Evolutionary conservation across 2,888 invertebrate species (phyloP).

Genomic region (Pandemis heparana): DNA sequence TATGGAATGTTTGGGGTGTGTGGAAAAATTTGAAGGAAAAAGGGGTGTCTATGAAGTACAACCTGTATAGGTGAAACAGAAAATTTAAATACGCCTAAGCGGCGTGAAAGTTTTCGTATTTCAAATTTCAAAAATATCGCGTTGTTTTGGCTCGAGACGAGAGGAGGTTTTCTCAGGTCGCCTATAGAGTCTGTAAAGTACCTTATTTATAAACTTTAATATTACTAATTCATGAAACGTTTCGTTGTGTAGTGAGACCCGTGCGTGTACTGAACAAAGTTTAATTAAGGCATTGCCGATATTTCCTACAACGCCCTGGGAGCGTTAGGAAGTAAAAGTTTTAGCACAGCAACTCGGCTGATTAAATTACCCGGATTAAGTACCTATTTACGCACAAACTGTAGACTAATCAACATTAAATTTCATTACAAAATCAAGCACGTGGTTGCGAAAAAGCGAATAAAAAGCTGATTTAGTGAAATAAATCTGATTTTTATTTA

Average conservation of each 20-base stretch:
- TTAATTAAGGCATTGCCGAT: constrained; percentile 26
- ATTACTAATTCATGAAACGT: constrained; percentile 6
- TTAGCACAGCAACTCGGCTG: constrained; percentile 23
- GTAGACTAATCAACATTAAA: not conserved
- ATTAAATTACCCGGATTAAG: constrained; percentile 24
- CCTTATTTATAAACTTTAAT: not conserved
- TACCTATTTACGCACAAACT: constrained; percentile 5
- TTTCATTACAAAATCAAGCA: not conserved
- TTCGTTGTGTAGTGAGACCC: constrained; percentile 3
- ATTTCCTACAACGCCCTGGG: constrained; percentile 33
- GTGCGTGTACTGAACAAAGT: constrained; percentile 15
- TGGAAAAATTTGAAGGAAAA: no score
- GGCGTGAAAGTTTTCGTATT: no score
- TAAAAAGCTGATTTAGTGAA: no score
- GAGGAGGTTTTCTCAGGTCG: no score
- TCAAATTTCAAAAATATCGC: no score
- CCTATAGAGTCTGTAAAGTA: not conserved
- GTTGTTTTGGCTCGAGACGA: no score
- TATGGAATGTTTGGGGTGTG: no score
- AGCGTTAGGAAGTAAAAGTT: constrained; percentile 33
- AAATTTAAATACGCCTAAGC: no score
- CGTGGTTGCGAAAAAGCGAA: no score
- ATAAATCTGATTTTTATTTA: not conserved
- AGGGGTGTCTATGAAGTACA: no score
- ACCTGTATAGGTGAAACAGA: no score